Conservation (phyloP, 2,113 vertebrate species). For the Lonchura striata region DNA sequence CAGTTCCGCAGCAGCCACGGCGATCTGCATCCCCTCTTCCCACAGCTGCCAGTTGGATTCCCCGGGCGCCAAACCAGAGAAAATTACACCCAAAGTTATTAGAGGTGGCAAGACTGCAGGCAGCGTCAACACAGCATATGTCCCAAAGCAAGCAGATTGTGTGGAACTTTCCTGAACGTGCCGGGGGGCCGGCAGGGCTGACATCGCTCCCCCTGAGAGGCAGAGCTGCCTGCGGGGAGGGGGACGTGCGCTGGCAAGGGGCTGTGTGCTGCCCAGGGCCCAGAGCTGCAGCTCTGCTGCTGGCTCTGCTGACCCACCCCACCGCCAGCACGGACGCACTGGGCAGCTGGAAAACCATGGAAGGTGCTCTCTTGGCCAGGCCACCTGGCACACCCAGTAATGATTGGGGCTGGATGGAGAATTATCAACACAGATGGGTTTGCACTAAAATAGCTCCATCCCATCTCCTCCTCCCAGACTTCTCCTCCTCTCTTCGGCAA, state of each 20-base stretch:
- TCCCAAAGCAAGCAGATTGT: conserved; percentile 40
- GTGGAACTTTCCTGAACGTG: neutral
- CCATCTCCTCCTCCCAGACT: neutral
- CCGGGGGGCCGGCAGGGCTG: neutral
- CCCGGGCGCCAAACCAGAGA: neutral
- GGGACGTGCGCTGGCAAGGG: neutral
- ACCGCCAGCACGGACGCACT: neutral
- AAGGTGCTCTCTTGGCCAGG: neutral
- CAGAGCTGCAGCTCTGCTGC: neutral
- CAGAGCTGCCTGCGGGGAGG: neutral
- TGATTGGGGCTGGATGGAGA: neutral
- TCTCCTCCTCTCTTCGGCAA: neutral
- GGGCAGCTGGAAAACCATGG: neutral
- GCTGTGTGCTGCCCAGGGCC: neutral
- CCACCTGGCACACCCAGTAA: neutral
- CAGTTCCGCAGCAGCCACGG: neutral
- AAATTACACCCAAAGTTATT: conserved; percentile 10
- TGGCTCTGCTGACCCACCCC: neutral
- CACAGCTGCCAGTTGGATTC: neutral
- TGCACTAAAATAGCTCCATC: neutral
- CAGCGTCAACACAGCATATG: conserved; percentile 20
- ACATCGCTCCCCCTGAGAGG: neutral
- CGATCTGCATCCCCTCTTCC: neutral
- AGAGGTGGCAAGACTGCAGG: conserved; percentile 19
- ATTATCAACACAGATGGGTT: neutral